Evolutionary conservation across 2,888 invertebrate genomes (phyloP).

Genomic region (Therioaphis trifolii): DNA sequence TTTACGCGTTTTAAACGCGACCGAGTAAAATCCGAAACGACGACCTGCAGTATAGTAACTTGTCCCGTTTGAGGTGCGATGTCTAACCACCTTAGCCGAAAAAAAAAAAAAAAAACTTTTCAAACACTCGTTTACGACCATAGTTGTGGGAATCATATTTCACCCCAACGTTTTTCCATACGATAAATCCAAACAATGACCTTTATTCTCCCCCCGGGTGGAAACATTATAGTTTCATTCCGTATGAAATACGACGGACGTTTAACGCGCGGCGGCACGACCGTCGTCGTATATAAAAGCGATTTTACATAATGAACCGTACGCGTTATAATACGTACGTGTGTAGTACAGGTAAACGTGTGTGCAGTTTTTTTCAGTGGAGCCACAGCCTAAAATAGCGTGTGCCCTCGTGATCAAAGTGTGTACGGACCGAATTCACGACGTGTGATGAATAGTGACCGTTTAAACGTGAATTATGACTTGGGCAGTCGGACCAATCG

Average conservation of each 20-base stretch:
- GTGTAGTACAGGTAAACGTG: background rate
- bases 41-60: slow-evolving; percentile 42
- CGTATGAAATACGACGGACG: slow-evolving; percentile 28
- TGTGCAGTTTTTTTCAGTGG: slow-evolving; percentile 16
- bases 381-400: too few relatives aligned
- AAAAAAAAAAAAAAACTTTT: slow-evolving; percentile 13
- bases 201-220: slow-evolving; percentile 28
- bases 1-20: background rate
- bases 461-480: too few relatives aligned
- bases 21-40: background rate
- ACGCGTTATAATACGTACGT: too few relatives aligned
- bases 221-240: slow-evolving; percentile 21
- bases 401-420: too few relatives aligned
- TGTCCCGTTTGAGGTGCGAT: slow-evolving; percentile 17
- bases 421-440: too few relatives aligned
- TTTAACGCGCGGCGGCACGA: background rate
- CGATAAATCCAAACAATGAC: slow-evolving; percentile 47
- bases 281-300: background rate
- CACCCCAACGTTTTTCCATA: slow-evolving; percentile 33
- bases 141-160: slow-evolving; percentile 33
- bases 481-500: too few relatives aligned
- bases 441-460: too few relatives aligned
- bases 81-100: background rate
- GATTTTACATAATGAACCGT: slow-evolving; percentile 33
- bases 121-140: slow-evolving; percentile 49